Base-by-base conservation (phyloP, 2,888 invertebrate genomes). In the Cylloceria caligata region DNA sequence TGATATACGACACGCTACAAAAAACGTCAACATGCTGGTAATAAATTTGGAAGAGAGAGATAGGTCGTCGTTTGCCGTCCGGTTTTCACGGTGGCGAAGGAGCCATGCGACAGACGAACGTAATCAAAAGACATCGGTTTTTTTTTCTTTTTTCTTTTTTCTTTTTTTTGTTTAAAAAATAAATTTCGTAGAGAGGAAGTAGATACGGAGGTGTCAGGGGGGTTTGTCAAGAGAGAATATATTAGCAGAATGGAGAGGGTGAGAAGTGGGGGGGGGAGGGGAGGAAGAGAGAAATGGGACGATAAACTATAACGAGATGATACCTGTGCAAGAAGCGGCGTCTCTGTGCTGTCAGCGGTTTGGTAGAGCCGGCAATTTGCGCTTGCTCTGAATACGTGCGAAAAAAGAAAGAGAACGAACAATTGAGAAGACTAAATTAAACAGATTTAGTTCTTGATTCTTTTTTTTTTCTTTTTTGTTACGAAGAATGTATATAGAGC, bases 301-400 rank as follows among this genome's bases (percentile, higher is more conserved):
- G 82, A 77, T 76, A 84, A 86, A 85, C 82, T 79, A 88, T 87
- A 87, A 89, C 89, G 89, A 89, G 89, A 89, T 90, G 88, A 86
- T 92, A 92, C 92, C 92, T 92, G 92, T 92, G 92, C 92, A 91
- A 91, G 92, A 92, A 92, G 92, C 91, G 91, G 88, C 90, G 91
- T 92, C 92, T 92, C 92, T 91, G 92, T 92, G 92, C 91, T 92
- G 92, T 92, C 91, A 92, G 92, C 92, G 90, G 87, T 92, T 92
- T 89, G 92, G 92, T 91, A 92, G 91, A 92, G 91, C 89, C 90
- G 92, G 92, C 90, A 92, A 91, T 91, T 91, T 92, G 91, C 92
- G 92, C 88, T 92, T 92, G 92, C 91, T 92, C 92, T 92, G 90
- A 92, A 91, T 92, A 92, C 88, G 89, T 91, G 90, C 91, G 90